Conservation (phyloP, 1,140 invertebrate species). For the Potamilus streckersoni region DNA sequence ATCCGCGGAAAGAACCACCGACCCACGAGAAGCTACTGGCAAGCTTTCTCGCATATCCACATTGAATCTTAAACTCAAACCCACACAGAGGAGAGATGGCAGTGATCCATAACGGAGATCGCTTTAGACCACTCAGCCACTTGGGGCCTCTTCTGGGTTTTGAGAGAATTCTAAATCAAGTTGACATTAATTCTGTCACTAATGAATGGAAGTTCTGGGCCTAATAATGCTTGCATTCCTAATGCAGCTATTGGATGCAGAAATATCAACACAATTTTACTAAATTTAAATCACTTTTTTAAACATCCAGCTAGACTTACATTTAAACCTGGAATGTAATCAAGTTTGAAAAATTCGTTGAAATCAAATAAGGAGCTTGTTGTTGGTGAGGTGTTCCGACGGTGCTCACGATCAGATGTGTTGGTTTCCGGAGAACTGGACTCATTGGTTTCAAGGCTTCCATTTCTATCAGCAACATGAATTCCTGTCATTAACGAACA, state of each 20-base stretch:
- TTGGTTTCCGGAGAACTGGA: conserved; percentile 55
- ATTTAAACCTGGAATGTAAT: conserved; percentile 74
- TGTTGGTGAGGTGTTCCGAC: conserved; percentile 23
- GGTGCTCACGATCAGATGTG: conserved; percentile 30
- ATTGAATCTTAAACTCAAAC: too few relatives aligned
- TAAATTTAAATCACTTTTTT: neutral
- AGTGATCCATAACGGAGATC: too few relatives aligned
- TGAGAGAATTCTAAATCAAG: neutral
- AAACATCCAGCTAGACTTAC: conserved; percentile 52
- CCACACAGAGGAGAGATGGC: too few relatives aligned
- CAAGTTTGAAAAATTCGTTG: conserved; percentile 79
- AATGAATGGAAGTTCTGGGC: neutral
- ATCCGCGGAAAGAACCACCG: too few relatives aligned
- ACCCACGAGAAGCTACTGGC: too few relatives aligned
- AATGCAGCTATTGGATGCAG: neutral
- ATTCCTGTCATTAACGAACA: conserved; percentile 30
- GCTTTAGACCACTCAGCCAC: too few relatives aligned
- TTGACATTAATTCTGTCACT: neutral
- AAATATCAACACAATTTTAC: neutral
- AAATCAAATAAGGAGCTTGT: conserved; percentile 74
- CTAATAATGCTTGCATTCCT: neutral
- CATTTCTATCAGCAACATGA: conserved; percentile 56
- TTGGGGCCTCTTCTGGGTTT: too few relatives aligned
- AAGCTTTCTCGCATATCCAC: too few relatives aligned
- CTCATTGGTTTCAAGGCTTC: conserved; percentile 58